Evolutionary conservation across 1,140 invertebrate species (phyloP), one percentile per base, ranked within the genome.

Genomic region (Dolichoris vasculosae): DNA sequence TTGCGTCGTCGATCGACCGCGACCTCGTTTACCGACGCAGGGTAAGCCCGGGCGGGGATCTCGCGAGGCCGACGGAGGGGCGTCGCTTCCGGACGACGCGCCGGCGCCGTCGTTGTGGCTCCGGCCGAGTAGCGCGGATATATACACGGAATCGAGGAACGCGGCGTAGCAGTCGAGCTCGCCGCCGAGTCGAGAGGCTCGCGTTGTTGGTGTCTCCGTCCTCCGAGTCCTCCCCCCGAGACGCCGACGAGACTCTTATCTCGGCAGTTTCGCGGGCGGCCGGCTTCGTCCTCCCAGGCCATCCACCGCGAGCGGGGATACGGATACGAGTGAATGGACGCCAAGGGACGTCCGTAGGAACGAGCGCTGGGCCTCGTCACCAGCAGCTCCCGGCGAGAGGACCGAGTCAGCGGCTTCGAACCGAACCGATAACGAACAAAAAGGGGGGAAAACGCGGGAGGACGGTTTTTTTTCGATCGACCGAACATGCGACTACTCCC

Each of bases 51-150:
- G 20, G 69, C 11, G 40, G 38, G 3, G 23, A 23, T 26, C 23
- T n/a, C 38, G 69, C 1, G 23, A 3, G 26, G 9, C 6, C 55
- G 55, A 59, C 55, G 23, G 55, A 59, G 55, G 23, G 23, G 55
- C 55, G 55, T 26, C 23, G 20, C 55, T 26, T 59, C 9, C 6
- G 55, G 55, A 59, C 15, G 67, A 38, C 38, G 23, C 69, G 69
- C 23, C 69, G 69, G 38, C 69, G 1, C 26, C 11, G 69, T 32
- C 30, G 3, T 35, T 32, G 3, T 26, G 46, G 20, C 43, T 75
- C 71, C n/a, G 46, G 75, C 17, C 43, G 48, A 77, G 75, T 9
- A 51, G n/a, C 32, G 75, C n/a, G 75, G 75, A 17, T 77, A 51
- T 77, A 77, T 48, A 48, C 46, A 26, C 11, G 75, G 30, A 73